These are phyloP conservation scores for Lasioglossum oenotherae DNA, from an alignment of 2,888 invertebrate genomes.

Conservation along the genomic window DNA sequence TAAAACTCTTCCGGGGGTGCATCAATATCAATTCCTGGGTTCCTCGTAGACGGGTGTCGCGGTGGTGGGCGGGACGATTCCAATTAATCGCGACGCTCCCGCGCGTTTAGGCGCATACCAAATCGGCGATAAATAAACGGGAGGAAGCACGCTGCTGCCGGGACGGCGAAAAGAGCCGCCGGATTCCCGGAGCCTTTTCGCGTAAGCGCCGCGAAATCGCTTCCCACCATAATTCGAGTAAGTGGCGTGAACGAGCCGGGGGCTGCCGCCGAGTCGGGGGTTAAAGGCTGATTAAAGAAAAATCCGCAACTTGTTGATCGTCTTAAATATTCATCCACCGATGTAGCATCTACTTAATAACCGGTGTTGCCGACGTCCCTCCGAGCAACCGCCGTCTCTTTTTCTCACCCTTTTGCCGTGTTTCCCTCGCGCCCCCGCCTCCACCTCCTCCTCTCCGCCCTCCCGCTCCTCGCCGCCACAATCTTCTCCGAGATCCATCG, in stretches of 20 bases:
- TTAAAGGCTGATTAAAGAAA: conserved; percentile 77
- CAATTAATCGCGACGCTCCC: conserved; percentile 10
- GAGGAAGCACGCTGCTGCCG: neutral
- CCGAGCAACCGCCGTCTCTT: conserved; percentile 65
- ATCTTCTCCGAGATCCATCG: conserved; percentile 67
- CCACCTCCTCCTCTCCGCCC: conserved; percentile 38
- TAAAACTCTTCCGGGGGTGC: neutral
- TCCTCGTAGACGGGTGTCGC: neutral
- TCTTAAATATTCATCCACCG: conserved; percentile 84
- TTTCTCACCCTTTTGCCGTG: conserved; percentile 70
- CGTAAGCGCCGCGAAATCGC: conserved; percentile 54
- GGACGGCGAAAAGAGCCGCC: neutral
- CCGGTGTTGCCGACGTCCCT: conserved; percentile 79
- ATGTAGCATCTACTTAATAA: conserved; percentile 83
- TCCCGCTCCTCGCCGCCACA: conserved; percentile 1
- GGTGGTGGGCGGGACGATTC: neutral
- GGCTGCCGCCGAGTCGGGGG: conserved; percentile 18
- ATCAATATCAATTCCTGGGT: conserved; percentile 15
- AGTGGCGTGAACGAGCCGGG: conserved; percentile 43
- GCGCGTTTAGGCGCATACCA: neutral
- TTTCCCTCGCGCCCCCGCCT: conserved; percentile 32
- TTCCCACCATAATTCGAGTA: conserved; percentile 61
- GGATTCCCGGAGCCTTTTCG: conserved; percentile 50
- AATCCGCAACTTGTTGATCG: conserved; percentile 84
- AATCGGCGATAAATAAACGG: conserved; percentile 27